These are phyloP conservation scores for Anthopleura sola DNA, from an alignment of 64 coral and sea anemone species.

Conservation along the genomic window DNA sequence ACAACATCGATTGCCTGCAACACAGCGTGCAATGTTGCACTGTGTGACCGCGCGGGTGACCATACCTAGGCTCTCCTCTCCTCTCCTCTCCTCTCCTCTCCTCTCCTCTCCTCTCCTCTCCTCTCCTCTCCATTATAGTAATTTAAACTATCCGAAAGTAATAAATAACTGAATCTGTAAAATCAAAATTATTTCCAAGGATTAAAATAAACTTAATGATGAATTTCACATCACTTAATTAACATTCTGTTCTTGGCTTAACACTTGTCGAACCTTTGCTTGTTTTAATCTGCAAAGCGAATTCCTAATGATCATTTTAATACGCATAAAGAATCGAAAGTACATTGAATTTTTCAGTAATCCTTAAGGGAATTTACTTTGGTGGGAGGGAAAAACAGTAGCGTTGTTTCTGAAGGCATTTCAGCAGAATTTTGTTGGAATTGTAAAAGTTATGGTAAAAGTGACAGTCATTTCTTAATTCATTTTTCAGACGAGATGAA, in stretches of 20 bases:
- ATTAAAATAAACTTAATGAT: not conserved
- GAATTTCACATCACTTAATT: not conserved
- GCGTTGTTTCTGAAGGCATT: no score
- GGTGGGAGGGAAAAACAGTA: no score
- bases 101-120: no score
- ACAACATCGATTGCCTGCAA: no score
- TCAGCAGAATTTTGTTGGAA: not conserved
- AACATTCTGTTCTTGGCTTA: not conserved
- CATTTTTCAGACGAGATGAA: not conserved
- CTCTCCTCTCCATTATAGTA: no score
- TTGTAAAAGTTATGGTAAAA: not conserved
- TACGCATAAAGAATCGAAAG: no score
- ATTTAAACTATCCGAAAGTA: not conserved
- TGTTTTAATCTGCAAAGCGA: not conserved
- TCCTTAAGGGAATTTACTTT: no score
- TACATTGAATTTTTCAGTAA: no score
- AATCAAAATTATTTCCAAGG: not conserved
- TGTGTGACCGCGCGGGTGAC: no score
- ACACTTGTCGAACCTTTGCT: not conserved
- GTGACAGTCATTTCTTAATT: not conserved
- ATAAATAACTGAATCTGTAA: not conserved
- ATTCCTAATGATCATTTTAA: not conserved
- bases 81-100: no score
- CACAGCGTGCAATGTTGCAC: no score
- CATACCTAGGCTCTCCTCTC: no score